A percentile compares a stretch with the other conserved stretches of the same genome.
Conservation (phyloP, 2,113 vertebrate genomes). For the Talpa occidentalis region DNA sequence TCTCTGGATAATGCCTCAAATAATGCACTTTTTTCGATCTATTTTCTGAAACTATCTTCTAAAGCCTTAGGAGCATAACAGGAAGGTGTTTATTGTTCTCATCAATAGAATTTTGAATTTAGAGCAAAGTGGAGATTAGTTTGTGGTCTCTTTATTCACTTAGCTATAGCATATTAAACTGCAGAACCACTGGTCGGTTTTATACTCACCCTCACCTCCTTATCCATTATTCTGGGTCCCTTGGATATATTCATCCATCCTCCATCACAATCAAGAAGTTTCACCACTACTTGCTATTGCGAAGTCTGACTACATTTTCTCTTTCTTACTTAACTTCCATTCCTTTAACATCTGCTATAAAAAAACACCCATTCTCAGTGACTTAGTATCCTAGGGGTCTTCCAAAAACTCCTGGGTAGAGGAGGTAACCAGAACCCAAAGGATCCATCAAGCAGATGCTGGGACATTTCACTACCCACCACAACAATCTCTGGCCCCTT, state of each 20-base stretch:
- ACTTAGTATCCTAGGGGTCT: not conserved
- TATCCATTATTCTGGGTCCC: conserved; percentile 49
- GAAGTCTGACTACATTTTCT: conserved; percentile 72
- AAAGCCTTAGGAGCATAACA: conserved; percentile 81
- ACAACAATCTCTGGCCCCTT: not conserved
- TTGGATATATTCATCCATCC: conserved; percentile 63
- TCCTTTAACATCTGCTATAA: not conserved
- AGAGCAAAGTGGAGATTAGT: conserved; percentile 75
- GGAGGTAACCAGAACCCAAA: not conserved
- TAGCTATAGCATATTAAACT: conserved; percentile 81
- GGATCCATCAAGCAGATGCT: conserved; percentile 51
- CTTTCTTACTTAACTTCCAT: conserved; percentile 73
- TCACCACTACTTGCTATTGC: conserved; percentile 80
- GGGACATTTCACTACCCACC: conserved; percentile 75
- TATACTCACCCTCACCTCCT: not conserved
- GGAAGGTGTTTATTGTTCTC: conserved; percentile 79
- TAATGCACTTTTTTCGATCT: conserved; percentile 75
- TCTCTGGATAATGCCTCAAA: conserved; percentile 76
- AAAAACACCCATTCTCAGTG: not conserved
- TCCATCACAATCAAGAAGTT: conserved; percentile 80
- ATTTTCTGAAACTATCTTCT: conserved; percentile 72
- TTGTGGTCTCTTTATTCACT: conserved; percentile 84
- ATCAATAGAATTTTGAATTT: conserved; percentile 76
- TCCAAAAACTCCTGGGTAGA: not conserved
- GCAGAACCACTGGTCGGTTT: conserved; percentile 38